Evolutionary conservation across 2,113 vertebrate genomes (phyloP).

Genomic region (Rattus norvegicus): DNA sequence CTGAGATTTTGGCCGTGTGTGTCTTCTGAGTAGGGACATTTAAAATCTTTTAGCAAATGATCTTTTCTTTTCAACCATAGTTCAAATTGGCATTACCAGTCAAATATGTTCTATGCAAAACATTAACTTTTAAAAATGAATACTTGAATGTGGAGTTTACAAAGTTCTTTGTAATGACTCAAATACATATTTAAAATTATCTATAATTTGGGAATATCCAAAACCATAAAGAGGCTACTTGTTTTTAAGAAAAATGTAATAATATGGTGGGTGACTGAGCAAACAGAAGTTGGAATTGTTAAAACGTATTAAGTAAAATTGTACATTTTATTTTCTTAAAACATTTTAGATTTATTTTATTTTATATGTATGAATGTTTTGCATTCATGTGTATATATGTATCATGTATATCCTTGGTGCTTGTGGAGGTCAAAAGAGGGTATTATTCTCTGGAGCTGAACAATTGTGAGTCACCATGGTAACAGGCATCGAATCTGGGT

Average conservation of each 20-base stretch:
- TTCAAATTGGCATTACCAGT: constrained; percentile 13
- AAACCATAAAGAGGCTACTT: neutral
- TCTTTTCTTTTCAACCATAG: neutral
- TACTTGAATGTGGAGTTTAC: neutral
- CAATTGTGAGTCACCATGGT: neutral
- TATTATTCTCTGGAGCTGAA: neutral
- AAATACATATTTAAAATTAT: constrained; percentile 46
- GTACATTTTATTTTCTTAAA: neutral
- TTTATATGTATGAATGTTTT: neutral
- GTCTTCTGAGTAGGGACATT: neutral
- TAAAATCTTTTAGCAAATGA: neutral
- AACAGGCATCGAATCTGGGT: neutral
- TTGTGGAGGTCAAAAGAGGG: neutral
- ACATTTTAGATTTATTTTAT: neutral
- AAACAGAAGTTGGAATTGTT: neutral
- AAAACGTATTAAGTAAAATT: constrained; percentile 12
- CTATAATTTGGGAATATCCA: constrained; percentile 50
- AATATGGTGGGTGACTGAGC: constrained; percentile 23
- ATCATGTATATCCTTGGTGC: neutral
- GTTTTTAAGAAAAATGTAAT: constrained; percentile 26
- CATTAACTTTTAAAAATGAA: constrained; percentile 55
- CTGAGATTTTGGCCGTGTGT: neutral
- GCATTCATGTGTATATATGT: neutral
- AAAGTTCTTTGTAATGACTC: neutral
- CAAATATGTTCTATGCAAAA: constrained; percentile 10